phyloP scores from a whole-genome alignment of 2,113 vertebrate species.

The Sturnira hondurensis region DNA sequence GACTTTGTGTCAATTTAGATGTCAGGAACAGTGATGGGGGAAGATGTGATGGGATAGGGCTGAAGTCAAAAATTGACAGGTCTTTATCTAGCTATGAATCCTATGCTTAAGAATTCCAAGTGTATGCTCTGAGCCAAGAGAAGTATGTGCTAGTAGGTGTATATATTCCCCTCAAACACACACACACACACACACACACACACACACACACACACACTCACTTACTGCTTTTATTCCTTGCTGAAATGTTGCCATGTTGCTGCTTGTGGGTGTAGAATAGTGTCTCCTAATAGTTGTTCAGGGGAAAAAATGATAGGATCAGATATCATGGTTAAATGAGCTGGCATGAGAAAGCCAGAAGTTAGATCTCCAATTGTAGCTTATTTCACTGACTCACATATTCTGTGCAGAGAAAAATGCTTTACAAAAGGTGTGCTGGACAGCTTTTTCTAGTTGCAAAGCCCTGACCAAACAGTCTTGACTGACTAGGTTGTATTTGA shows the following conservation, averaged over 20 bases:
- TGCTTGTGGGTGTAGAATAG: background rate
- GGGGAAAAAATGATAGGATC: background rate
- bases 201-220: no score
- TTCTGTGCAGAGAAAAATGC: background rate
- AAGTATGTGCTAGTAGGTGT: background rate
- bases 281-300: background rate
- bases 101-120: background rate
- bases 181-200: no score
- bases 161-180: background rate
- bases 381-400: background rate
- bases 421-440: background rate
- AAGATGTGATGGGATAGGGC: background rate
- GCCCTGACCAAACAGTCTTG: background rate
- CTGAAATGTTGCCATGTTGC: background rate
- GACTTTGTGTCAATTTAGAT: fast-evolving
- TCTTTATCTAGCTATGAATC: background rate
- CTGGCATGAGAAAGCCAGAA: background rate
- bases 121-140: background rate
- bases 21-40: background rate
- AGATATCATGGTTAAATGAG: background rate
- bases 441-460: background rate
- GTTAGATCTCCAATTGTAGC: background rate
- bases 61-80: background rate
- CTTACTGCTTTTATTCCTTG: background rate
- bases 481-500: background rate